Percentiles rank a stretch among this genome's conserved stretches.
Conservation (phyloP, 2,888 invertebrate species). For the Xestia c-nigrum region DNA sequence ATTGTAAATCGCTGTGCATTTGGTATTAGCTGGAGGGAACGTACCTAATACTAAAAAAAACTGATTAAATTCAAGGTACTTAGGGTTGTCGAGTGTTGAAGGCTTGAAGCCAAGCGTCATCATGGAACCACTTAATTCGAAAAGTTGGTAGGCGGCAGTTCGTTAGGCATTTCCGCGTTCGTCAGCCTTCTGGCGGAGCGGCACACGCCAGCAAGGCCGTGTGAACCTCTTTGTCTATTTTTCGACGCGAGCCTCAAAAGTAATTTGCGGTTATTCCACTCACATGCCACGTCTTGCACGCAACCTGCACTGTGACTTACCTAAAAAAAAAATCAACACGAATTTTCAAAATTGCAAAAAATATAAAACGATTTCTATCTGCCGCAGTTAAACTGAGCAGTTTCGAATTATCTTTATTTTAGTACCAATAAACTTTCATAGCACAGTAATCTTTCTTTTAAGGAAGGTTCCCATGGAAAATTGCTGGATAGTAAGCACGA, state of each 20-base stretch:
- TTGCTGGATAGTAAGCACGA: slow-evolving; percentile 20
- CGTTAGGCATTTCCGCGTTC: slow-evolving; percentile 83
- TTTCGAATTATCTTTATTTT: neutral
- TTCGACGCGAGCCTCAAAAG: slow-evolving; percentile 70
- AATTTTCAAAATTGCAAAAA: slow-evolving; percentile 9
- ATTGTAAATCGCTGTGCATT: slow-evolving; percentile 43
- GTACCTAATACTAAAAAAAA: slow-evolving; percentile 24
- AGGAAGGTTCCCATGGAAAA: slow-evolving; percentile 40
- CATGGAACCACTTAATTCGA: slow-evolving; percentile 79
- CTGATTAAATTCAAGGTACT: slow-evolving; percentile 58
- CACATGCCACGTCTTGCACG: slow-evolving; percentile 53
- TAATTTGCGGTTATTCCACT: slow-evolving; percentile 68
- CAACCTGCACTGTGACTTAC: slow-evolving; percentile 46
- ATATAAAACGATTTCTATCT: neutral
- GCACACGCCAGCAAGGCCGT: slow-evolving; percentile 86
- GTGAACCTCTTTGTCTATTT: slow-evolving; percentile 88
- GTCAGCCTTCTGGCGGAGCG: slow-evolving; percentile 81
- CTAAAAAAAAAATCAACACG: slow-evolving; percentile 31
- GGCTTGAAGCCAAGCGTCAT: slow-evolving; percentile 66
- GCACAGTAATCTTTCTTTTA: neutral
- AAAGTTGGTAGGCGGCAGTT: slow-evolving; percentile 86
- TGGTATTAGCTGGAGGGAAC: slow-evolving; percentile 10
- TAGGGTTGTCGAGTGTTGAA: slow-evolving; percentile 50
- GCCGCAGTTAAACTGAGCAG: neutral
- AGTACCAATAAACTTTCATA: neutral